Percentiles rank a stretch among this genome's conserved stretches.
phyloP scores from a whole-genome alignment of 35 echinoderm and acorn worm species.

The Apostichopus parvimensis region DNA sequence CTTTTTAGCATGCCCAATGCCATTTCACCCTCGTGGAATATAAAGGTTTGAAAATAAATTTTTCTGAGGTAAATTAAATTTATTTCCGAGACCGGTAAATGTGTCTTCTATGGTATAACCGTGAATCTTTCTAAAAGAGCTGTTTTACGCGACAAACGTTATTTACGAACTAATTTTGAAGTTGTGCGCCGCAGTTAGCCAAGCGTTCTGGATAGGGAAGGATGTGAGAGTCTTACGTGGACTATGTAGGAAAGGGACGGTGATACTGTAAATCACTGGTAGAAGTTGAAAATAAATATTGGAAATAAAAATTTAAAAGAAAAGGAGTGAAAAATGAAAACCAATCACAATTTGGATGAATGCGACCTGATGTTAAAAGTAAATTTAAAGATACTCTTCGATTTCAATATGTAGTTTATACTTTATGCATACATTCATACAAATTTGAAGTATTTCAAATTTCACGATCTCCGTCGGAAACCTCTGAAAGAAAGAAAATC shows the following conservation, averaged over 20 bases:
- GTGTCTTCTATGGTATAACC: background rate
- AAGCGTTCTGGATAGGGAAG: background rate
- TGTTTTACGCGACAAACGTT: conserved; percentile 31
- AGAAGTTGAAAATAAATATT: background rate
- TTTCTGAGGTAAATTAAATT: conserved; percentile 32
- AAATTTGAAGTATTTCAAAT: too few species aligned
- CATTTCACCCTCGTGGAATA: conserved; percentile 4
- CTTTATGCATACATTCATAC: too few species aligned
- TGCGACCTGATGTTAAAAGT: too few species aligned
- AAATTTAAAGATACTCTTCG: too few species aligned
- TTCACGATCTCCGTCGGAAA: too few species aligned
- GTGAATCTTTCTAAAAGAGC: conserved; percentile 35
- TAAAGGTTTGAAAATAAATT: conserved; percentile 1
- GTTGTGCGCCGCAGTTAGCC: too few species aligned
- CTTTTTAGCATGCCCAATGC: conserved; percentile 7
- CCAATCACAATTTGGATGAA: too few species aligned
- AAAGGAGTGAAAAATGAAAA: too few species aligned
- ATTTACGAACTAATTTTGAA: conserved; percentile 44
- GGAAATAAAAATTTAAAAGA: too few species aligned
- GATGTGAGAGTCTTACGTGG: too few species aligned
- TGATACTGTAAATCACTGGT: background rate
- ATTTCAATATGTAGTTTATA: too few species aligned
- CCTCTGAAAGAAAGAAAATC: too few species aligned
- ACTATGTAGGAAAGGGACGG: background rate
- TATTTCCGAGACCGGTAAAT: conserved; percentile 43